Conservation (phyloP, 2,797 vertebrate species). For the Brachyrhaphis roseni region DNA sequence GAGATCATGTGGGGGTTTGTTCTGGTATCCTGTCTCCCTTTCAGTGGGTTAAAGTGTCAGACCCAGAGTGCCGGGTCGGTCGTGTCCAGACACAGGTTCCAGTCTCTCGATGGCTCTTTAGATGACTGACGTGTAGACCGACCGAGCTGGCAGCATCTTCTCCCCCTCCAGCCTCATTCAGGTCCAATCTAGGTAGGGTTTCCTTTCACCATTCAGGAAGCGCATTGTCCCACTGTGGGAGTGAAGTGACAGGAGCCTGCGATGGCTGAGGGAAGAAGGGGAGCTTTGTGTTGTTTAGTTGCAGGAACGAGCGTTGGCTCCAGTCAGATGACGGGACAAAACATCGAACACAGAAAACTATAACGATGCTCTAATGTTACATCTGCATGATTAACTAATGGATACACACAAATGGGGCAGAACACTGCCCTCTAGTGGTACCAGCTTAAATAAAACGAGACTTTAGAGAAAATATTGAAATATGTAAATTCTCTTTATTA, state of each 20-base stretch:
- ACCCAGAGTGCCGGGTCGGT: conserved; percentile 67
- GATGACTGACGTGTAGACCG: conserved; percentile 39
- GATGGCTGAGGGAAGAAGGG: conserved; percentile 74
- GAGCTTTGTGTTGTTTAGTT: conserved; percentile 73
- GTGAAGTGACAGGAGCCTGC: conserved; percentile 72
- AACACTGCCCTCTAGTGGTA: conserved; percentile 60
- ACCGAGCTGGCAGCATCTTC: conserved; percentile 67
- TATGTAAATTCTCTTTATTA: conserved; percentile 59
- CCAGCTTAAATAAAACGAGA: neutral
- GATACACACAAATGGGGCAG: neutral
- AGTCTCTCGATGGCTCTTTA: conserved; percentile 65
- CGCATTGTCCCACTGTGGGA: conserved; percentile 74
- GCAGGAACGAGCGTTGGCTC: conserved; percentile 53
- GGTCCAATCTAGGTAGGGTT: conserved; percentile 71
- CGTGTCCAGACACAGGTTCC: conserved; percentile 53
- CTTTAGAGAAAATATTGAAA: neutral
- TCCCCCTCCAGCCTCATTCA: conserved; percentile 60
- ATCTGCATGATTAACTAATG: neutral
- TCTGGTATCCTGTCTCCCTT: neutral
- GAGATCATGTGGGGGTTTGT: conserved; percentile 2
- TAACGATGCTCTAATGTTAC: neutral
- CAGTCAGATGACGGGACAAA: conserved; percentile 28
- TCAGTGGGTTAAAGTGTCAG: conserved; percentile 48
- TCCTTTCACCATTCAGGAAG: conserved; percentile 80
- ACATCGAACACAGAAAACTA: neutral